Evolutionary conservation across 2,113 vertebrate genomes (phyloP), one percentile per base, ranked within the genome.

Genomic region (Malurus elegans): DNA sequence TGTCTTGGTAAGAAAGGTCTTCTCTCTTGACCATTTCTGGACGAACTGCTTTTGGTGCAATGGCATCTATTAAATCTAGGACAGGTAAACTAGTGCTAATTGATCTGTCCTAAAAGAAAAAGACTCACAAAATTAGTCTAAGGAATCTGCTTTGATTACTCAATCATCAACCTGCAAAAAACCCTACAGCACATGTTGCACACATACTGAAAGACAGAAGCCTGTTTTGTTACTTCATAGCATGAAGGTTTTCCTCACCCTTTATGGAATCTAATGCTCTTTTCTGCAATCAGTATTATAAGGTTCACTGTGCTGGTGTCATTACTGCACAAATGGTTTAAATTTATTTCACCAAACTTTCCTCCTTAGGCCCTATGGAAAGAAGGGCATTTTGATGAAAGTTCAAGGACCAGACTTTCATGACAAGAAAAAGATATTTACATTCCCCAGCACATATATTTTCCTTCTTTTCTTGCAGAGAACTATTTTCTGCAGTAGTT

Each of bases 61-160:
- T 99, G 86, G 97, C 98, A 95, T 99, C 99, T 84, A 99, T 99
- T 97, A 99, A 98, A 96, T 99, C 99, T 66, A 99, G 98, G 81
- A 99, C 99, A 62, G 99, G 99, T 92, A 99, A 97, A 93, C 99
- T 99, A 74, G 98, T 99, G 95, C 99, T 99, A 97, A 99, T 99
- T 79, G 98, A 97, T 95, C 97, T 98, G 96, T 99, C 99, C 99
- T 99, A 92, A 65, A 97, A 96, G 69, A 76, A 97, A 53, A 84
- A 82, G 19, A 67, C 14, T 50, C 48, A 86, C 79, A 95, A 67
- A 29, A 91, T 88, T 78, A 97, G 72, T 51, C 61, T 45, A 73
- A 81, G 14, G 34, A 92, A 80, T 76, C 71, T 73, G 28, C 53
- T 84, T 95, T 78, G 29, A 73, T 85, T 86, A 80, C 53, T 79